These are phyloP conservation scores for Drosophila sturtevanti DNA, from an alignment of 1,140 invertebrate species.

Conservation along the genomic window DNA sequence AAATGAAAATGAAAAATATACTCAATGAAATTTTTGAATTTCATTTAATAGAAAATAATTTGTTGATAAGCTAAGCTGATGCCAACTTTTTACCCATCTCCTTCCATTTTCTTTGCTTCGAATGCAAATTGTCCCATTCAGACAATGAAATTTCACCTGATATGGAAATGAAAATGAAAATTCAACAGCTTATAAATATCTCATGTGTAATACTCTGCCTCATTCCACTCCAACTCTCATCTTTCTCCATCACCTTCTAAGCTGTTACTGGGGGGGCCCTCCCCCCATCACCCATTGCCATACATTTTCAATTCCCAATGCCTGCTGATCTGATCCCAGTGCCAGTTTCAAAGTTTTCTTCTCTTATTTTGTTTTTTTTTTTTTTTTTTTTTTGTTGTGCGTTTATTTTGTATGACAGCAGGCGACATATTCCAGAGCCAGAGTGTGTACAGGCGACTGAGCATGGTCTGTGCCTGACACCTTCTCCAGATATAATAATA, in stretches of 20 bases:
- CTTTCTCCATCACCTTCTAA: slow-evolving; percentile 7
- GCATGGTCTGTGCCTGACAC: slow-evolving; percentile 60
- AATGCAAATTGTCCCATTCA: slow-evolving; percentile 57
- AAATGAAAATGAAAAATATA: not conserved
- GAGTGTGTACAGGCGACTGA: slow-evolving; percentile 14
- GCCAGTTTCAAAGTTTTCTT: slow-evolving; percentile 7
- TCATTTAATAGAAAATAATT: slow-evolving; percentile 53
- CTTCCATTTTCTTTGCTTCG: not conserved
- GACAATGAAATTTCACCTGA: slow-evolving; percentile 69
- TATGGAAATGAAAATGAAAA: slow-evolving; percentile 68
- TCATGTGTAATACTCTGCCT: slow-evolving; percentile 48
- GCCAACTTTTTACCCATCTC: slow-evolving; percentile 5
- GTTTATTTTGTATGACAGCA: slow-evolving; percentile 6
- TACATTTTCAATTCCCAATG: slow-evolving; percentile 17
- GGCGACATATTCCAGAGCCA: slow-evolving; percentile 15
- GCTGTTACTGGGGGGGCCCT: no score
- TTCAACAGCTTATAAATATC: slow-evolving; percentile 71
- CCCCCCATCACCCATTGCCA: not conserved
- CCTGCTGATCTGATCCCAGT: slow-evolving; percentile 6
- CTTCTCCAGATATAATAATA: slow-evolving; percentile 50
- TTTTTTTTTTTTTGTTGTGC: no score
- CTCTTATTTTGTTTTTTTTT: not conserved
- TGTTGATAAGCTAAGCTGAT: slow-evolving; percentile 11
- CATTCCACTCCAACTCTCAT: slow-evolving; percentile 22
- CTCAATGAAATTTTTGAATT: slow-evolving; percentile 21